Conservation (phyloP, 2,888 invertebrate genomes). For the Helicoverpa assulta region DNA sequence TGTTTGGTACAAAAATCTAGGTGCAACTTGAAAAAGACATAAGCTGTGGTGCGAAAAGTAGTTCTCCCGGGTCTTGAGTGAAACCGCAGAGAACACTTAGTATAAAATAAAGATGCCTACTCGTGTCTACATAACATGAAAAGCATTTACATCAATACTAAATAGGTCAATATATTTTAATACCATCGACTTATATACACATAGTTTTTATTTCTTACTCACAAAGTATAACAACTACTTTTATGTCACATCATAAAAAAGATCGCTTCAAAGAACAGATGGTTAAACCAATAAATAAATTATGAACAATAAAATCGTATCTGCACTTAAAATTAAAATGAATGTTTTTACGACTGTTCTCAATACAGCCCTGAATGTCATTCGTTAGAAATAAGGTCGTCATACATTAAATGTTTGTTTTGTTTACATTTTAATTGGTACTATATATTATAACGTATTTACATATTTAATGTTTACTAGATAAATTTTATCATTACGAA, state of each 20-base stretch:
- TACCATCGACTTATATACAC: not conserved
- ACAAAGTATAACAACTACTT: slow-evolving; percentile 29
- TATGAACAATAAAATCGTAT: slow-evolving; percentile 43
- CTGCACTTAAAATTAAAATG: slow-evolving; percentile 40
- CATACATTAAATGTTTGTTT: not conserved
- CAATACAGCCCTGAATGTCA: slow-evolving; percentile 21
- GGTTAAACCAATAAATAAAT: slow-evolving; percentile 45
- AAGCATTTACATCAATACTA: no score
- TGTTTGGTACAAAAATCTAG: no score
- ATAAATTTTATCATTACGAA: no score
- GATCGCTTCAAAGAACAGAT: slow-evolving; percentile 11
- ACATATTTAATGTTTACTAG: no score
- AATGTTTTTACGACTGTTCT: slow-evolving; percentile 34
- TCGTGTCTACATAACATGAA: no score
- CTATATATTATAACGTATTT: no score
- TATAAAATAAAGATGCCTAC: no score
- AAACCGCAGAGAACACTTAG: no score
- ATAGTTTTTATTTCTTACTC: not conserved
- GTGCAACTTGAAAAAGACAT: no score
- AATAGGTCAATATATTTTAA: not conserved
- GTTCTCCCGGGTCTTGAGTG: no score
- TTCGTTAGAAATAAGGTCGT: slow-evolving; percentile 14
- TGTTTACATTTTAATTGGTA: no score
- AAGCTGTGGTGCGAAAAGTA: no score
- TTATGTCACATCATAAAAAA: slow-evolving; percentile 34